Conservation (phyloP, 2,888 invertebrate species). For the Autographa gamma region DNA sequence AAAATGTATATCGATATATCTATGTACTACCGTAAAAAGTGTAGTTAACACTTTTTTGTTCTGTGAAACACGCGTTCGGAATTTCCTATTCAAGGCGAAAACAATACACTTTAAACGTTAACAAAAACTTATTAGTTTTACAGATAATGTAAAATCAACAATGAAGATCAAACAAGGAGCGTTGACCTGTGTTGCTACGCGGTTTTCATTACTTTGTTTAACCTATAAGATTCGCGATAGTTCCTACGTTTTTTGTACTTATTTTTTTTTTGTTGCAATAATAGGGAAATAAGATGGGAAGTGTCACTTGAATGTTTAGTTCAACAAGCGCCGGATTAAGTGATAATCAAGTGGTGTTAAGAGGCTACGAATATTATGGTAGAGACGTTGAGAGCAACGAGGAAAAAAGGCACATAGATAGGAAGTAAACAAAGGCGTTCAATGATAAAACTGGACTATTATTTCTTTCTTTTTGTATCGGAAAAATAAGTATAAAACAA, state of each 20-base stretch:
- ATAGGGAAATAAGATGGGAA: neutral
- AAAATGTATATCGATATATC: too few species aligned
- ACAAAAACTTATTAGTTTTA: neutral
- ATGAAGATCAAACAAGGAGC: neutral
- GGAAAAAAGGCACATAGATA: neutral
- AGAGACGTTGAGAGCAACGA: neutral
- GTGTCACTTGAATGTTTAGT: neutral
- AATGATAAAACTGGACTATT: neutral
- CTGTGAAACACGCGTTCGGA: neutral
- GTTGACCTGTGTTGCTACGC: conserved; percentile 6
- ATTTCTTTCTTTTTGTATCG: too few species aligned
- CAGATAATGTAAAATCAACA: conserved; percentile 3
- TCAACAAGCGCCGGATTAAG: neutral
- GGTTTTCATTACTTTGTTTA: neutral
- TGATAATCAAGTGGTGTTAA: neutral
- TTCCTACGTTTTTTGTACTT: neutral
- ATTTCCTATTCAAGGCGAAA: conserved; percentile 1
- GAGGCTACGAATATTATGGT: neutral
- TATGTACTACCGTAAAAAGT: neutral
- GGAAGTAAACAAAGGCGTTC: neutral
- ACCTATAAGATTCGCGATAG: neutral
- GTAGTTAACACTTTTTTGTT: neutral
- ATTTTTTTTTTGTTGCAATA: neutral
- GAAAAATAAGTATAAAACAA: too few species aligned
- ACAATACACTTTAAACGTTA: neutral